A percentile compares a stretch with the other conserved stretches of the same genome.
Evolutionary conservation across 2,113 vertebrate genomes (phyloP).

Genomic region (Bettongia penicillata): DNA sequence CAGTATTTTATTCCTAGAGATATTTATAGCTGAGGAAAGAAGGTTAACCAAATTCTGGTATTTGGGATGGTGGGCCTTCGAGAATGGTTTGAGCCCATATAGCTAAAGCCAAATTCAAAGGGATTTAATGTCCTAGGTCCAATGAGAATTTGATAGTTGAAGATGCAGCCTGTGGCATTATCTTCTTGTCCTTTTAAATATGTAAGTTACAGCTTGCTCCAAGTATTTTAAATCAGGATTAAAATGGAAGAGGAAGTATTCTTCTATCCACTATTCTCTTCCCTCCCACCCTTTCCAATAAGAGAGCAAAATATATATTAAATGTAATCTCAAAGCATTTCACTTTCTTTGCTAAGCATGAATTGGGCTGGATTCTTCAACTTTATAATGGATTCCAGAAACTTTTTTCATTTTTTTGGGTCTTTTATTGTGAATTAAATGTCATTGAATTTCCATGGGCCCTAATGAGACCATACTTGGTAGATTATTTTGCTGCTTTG

Average conservation of each 20-base stretch:
- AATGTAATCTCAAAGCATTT: slow-evolving; percentile 39
- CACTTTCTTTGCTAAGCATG: slow-evolving; percentile 29
- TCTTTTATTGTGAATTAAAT: slow-evolving; percentile 79
- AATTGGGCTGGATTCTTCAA: slow-evolving; percentile 56
- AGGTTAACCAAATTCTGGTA: not conserved
- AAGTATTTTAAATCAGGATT: slow-evolving; percentile 60
- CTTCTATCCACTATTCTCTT: slow-evolving; percentile 14
- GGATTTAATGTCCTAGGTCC: not conserved
- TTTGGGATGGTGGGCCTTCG: not conserved
- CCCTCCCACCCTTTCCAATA: not conserved
- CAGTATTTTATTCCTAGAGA: slow-evolving; percentile 36
- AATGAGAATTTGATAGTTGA: not conserved
- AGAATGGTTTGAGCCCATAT: not conserved
- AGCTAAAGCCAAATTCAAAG: not conserved
- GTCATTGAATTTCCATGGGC: slow-evolving; percentile 76
- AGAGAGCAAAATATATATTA: slow-evolving; percentile 56
- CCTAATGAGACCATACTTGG: slow-evolving; percentile 75
- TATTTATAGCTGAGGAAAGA: slow-evolving; percentile 26
- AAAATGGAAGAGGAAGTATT: slow-evolving; percentile 32
- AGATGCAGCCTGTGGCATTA: not conserved
- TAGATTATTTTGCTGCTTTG: slow-evolving; percentile 66
- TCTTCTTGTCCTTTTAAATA: not conserved
- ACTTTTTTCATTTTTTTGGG: slow-evolving; percentile 72
- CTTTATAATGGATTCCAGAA: slow-evolving; percentile 65
- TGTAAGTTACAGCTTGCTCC: not conserved